These are phyloP conservation scores for Corella eumyota DNA, from an alignment of 23 tunicate species.

Conservation along the genomic window DNA sequence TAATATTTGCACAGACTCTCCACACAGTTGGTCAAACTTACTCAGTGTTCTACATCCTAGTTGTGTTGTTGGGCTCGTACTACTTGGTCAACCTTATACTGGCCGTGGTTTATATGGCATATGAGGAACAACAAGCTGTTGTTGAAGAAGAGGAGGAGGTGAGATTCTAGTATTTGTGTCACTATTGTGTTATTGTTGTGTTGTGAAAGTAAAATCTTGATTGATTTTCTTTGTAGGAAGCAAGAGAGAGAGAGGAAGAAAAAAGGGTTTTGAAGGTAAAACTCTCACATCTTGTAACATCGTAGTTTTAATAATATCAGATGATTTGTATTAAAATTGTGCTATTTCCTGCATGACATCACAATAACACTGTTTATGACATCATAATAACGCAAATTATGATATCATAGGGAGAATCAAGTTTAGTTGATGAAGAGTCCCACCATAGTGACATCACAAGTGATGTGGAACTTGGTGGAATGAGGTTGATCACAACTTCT, in stretches of 20 bases:
- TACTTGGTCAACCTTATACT: slow-evolving; percentile 89
- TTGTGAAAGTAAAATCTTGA: background rate
- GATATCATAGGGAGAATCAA: no score
- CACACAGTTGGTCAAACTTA: slow-evolving; percentile 85
- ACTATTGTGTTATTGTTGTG: background rate
- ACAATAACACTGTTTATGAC: no score
- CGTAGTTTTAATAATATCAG: no score
- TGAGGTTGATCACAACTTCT: slow-evolving; percentile 44
- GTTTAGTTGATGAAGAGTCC: background rate
- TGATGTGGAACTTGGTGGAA: slow-evolving; percentile 12
- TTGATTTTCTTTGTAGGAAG: slow-evolving; percentile 38
- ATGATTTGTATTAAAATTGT: no score
- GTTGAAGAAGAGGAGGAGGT: slow-evolving; percentile 73
- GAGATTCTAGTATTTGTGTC: background rate
- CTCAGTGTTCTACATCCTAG: slow-evolving; percentile 77
- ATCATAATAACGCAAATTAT: no score
- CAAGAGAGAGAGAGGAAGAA: slow-evolving; percentile 51
- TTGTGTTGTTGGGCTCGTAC: slow-evolving; percentile 94
- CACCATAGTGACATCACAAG: slow-evolving; percentile 10
- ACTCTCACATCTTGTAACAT: no score
- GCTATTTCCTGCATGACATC: no score
- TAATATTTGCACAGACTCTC: slow-evolving; percentile 73
- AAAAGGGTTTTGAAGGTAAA: slow-evolving; percentile 32
- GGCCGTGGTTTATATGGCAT: slow-evolving; percentile 98
- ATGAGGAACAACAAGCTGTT: slow-evolving; percentile 91